A percentile compares a stretch with the other conserved stretches of the same genome.
Evolutionary conservation across 1,140 invertebrate genomes (phyloP).

Genomic region (Protaetia brevitarsis): DNA sequence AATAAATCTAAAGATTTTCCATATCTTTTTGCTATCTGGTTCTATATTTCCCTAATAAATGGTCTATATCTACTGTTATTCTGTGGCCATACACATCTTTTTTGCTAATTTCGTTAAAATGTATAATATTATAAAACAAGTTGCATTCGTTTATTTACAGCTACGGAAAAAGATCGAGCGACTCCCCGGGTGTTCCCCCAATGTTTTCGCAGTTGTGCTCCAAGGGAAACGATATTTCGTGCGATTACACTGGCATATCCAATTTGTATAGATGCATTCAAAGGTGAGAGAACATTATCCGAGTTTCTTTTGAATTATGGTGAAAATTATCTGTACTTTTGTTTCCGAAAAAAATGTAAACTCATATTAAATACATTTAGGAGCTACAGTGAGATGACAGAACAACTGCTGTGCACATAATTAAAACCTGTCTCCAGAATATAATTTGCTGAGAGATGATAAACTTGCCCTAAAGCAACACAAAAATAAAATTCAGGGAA

Average conservation of each 20-base stretch:
- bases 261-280: conserved; percentile 42
- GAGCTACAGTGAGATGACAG: background rate
- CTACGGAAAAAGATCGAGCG: conserved; percentile 40
- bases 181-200: conserved; percentile 21
- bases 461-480: background rate
- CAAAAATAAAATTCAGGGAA: too few species aligned
- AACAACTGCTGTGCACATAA: background rate
- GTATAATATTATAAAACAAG: conserved; percentile 1
- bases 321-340: too few species aligned
- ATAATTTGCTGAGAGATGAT: background rate
- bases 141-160: conserved; percentile 28
- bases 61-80: background rate
- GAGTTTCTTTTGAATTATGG: too few species aligned
- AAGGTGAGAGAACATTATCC: conserved; percentile 32
- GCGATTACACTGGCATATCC: conserved; percentile 39
- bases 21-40: background rate
- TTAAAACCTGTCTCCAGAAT: background rate
- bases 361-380: background rate
- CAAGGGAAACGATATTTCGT: conserved; percentile 33
- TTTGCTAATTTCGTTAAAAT: too few species aligned
- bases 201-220: conserved; percentile 30
- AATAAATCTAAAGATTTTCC: background rate
- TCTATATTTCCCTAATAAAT: background rate
- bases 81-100: too few species aligned
- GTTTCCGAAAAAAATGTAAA: too few species aligned